Evolutionary conservation across 2,888 invertebrate species (phyloP).

Genomic region (Laothoe populi): DNA sequence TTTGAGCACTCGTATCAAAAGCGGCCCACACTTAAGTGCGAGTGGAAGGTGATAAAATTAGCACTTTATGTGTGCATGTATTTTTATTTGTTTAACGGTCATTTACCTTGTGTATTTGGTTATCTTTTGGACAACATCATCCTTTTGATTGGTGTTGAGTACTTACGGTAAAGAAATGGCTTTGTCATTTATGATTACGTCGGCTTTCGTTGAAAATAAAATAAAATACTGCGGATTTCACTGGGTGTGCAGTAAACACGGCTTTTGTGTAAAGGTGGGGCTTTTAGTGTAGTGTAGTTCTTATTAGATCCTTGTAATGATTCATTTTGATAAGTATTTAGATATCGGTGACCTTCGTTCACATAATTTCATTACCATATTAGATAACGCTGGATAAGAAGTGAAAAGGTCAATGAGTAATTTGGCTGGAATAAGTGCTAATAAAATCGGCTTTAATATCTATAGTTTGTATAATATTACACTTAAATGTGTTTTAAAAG

Average conservation of each 20-base stretch:
- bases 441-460: not conserved
- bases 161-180: not conserved
- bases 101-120: constrained; percentile 41
- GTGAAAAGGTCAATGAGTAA: not conserved
- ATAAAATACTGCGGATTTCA: not conserved
- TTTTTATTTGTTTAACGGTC: constrained; percentile 59
- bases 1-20: constrained; percentile 50
- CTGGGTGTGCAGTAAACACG: constrained; percentile 8
- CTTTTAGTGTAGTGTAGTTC: not conserved
- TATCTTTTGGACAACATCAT: constrained; percentile 12
- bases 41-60: constrained; percentile 67
- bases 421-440: not conserved
- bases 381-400: not conserved
- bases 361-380: not conserved
- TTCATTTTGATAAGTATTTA: constrained; percentile 4
- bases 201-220: not conserved
- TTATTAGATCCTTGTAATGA: not conserved
- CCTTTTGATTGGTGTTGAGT: not conserved
- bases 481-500: too few relatives aligned
- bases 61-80: constrained; percentile 59
- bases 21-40: constrained; percentile 48
- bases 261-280: constrained; percentile 1
- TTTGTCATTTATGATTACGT: not conserved
- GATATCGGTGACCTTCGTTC: not conserved
- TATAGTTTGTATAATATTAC: too few relatives aligned